Base-by-base conservation (phyloP, 2,888 invertebrate genomes). In the Magallana nippona region DNA sequence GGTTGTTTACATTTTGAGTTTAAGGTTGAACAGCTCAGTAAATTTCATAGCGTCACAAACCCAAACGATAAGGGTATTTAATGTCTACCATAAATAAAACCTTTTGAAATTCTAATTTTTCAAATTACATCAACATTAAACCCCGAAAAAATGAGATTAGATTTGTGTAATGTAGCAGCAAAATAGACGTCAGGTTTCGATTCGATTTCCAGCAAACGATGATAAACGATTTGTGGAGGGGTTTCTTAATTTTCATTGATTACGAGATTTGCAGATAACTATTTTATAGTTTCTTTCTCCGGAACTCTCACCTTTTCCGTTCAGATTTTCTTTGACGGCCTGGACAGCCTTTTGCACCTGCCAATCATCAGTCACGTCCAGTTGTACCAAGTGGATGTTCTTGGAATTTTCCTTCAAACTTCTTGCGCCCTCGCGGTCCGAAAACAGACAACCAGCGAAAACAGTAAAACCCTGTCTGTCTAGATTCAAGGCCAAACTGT, bases 361-460 rank as follows among this genome's bases (percentile, higher is more conserved):
- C 89, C 91, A 91, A 78, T 93, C 92, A 82, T 92, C 91, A 1
- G 92, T 93, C 81, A 93, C 92, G 85, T 93, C 92, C 57, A 92
- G 82, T 17, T 89, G 88, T 0, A 93, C 84, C 10, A 92, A 85
- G 17, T 91, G 90, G 10, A 92, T 83, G 10, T 88, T 86, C 10
- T 89, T 88, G 10, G 91, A 90, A 56, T 88, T 86, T 57, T 89
- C 87, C 58, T 89, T 88, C 56, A 93, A 88, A 19, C 87, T 83
- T 32, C 85, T 79, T 1, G 92, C 93, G 0, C 92, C 93, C 63
- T 91, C 90, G n/a, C 91, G 87, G 85, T 92, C 91, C 8, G 90
- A 89, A 32, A 89, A 87, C 60, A 93, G 85, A 83, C 93, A 93
- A 15, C 92, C 92, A 1, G 93, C 93, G 82, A 92, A 92, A 63